Conservation (phyloP, 2,888 invertebrate genomes). For the Drosophila mettleri region DNA sequence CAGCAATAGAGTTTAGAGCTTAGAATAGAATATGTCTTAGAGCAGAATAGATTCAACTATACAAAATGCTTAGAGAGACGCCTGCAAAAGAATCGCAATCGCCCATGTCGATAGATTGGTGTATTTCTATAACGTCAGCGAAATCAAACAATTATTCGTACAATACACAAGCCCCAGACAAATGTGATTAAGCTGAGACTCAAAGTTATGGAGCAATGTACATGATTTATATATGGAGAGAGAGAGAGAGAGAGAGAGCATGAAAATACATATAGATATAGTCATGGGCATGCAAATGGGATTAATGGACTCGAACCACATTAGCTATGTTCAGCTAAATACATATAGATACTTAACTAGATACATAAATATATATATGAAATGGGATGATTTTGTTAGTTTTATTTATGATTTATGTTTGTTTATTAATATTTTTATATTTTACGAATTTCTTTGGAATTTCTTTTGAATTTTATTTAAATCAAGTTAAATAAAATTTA, state of each 20-base stretch:
- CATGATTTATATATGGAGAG: conserved; percentile 31
- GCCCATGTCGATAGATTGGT: conserved; percentile 77
- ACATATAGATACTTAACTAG: neutral
- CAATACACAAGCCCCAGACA: conserved; percentile 34
- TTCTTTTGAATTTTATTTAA: no score
- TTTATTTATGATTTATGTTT: neutral
- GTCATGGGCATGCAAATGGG: conserved; percentile 45
- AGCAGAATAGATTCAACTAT: conserved; percentile 41
- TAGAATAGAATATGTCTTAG: conserved; percentile 23
- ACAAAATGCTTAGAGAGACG: conserved; percentile 58
- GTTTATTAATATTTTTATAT: neutral
- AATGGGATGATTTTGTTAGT: neutral
- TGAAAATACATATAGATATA: neutral
- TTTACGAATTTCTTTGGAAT: neutral
- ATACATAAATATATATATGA: neutral
- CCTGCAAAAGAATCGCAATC: conserved; percentile 55
- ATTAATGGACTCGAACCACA: conserved; percentile 19
- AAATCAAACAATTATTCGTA: conserved; percentile 27
- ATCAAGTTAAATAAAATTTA: no score
- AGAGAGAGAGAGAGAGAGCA: neutral
- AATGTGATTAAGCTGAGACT: conserved; percentile 24
- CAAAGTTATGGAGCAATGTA: conserved; percentile 42
- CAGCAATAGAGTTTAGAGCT: conserved; percentile 50
- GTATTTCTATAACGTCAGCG: conserved; percentile 70
- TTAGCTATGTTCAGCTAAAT: conserved; percentile 1